Conservation (phyloP, 2,888 invertebrate genomes). For the Scrobipalpa atriplicella region DNA sequence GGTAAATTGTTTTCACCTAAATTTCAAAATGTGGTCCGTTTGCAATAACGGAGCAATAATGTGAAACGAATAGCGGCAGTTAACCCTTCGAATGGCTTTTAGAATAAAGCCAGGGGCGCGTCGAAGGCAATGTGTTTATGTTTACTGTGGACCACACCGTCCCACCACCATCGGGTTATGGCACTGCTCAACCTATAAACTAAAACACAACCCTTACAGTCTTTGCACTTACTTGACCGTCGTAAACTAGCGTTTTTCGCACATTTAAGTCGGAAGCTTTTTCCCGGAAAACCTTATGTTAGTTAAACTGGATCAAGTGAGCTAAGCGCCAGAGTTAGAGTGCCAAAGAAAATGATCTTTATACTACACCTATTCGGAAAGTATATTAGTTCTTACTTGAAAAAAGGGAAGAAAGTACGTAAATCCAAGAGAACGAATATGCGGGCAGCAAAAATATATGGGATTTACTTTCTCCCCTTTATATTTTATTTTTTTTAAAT, state of each 20-base stretch:
- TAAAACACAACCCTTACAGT: constrained; percentile 45
- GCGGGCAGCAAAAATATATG: too few relatives aligned
- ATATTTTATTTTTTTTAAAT: too few relatives aligned
- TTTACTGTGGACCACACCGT: background rate
- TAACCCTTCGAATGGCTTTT: constrained; percentile 65
- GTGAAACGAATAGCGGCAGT: constrained; percentile 63
- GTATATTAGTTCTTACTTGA: too few relatives aligned
- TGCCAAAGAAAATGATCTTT: background rate
- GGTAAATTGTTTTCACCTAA: constrained; percentile 34
- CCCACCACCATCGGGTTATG: constrained; percentile 30
- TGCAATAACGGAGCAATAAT: constrained; percentile 67
- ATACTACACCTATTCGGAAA: too few relatives aligned
- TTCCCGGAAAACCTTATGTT: background rate
- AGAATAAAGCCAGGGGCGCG: constrained; percentile 59
- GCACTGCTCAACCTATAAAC: constrained; percentile 46
- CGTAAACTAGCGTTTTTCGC: constrained; percentile 24
- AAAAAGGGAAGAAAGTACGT: too few relatives aligned
- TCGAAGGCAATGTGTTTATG: constrained; percentile 5
- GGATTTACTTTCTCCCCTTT: too few relatives aligned
- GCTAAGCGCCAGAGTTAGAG: too few relatives aligned
- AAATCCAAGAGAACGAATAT: too few relatives aligned
- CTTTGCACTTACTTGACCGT: constrained; percentile 41
- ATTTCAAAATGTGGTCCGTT: constrained; percentile 55
- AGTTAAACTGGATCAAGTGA: background rate
- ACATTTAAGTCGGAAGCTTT: constrained; percentile 5